Base-by-base conservation (phyloP, 2,113 vertebrate genomes). In the Formicarius rufipectus region DNA sequence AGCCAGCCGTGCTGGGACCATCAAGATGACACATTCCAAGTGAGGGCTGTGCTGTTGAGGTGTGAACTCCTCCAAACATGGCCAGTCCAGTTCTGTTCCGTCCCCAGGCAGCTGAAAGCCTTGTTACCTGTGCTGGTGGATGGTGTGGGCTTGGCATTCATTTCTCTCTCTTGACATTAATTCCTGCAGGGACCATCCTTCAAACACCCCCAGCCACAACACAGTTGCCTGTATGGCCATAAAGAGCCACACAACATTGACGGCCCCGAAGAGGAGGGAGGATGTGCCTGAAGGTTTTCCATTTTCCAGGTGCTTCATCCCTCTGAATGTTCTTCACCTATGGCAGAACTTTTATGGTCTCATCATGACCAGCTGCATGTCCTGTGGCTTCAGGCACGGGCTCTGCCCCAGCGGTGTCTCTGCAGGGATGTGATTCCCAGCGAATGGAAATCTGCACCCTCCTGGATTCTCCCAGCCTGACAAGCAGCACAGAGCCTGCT, bases 1-100 rank as follows among this genome's bases (percentile, higher is more conserved):
- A 55, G 52, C 40, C 7, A 45, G 52, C 37, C 5, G 5, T 31
- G 33, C 39, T 28, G 23, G 7, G 7, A 19, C 16, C 21, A 49
- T 27, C 3, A 0, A 42, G 18, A 37, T 28, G 18, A 7, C 2
- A 0, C 40, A 31, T 24, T 63, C 39, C 55, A 56, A 15, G 5
- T 8, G 69, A 14, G 42, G 40, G 28, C 21, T 53, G 31, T 33
- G 52, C 35, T 55, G 12, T 9, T 40, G 52, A 62, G 11, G 3
- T 37, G 20, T 63, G 0, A 1, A 55, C 6, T 56, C 20, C 58
- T 73, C 40, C 59, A 53, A 14, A 74, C 6, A 8, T 8, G 31
- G 28, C 17, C 27, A 40, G 28, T 30, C 10, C 50, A 12, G 12
- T 47, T 37, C 27, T 1, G 1, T 33, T 59, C 42, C 60, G 63